Evolutionary conservation across 2,888 invertebrate species (phyloP), one percentile per base, ranked within the genome.

Genomic region (Hermaeophaga mercurialis): DNA sequence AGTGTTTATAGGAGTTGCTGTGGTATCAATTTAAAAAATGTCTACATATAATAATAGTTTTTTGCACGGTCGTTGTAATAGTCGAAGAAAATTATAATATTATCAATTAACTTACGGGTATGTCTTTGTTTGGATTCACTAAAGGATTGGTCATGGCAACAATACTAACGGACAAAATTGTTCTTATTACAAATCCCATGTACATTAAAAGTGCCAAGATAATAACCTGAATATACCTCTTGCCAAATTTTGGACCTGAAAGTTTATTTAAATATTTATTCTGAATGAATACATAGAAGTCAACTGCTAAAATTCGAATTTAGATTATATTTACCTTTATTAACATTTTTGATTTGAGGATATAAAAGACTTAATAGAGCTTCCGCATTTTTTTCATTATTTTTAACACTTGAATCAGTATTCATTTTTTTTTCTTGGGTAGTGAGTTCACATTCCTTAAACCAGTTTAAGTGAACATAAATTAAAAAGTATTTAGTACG

Each of bases 91-190:
- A n/a, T n/a, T n/a, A n/a, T n/a, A n/a, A n/a, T n/a, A n/a, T 3
- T 6, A n/a, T n/a, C n/a, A n/a, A n/a, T n/a, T 34, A n/a, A 68
- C 78, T 75, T 72, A 84, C 84, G 28, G 76, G 72, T 59, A 80
- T 78, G 61, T 80, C 70, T 48, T 66, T 63, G 50, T 70, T 70
- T 4, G 46, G 57, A 46, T 66, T 71, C 2, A 78, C 76, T 1
- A 74, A 73, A 0, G 76, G 70, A 66, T 86, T 82, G 0, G 85
- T 85, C 89, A 90, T 89, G 17, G 88, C 88, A 1, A 89, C 84
- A 18, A 90, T 82, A 0, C 85, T 86, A 1, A 89, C 85, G 0
- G 86, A 85, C 64, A 86, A 80, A 68, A 85, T 85, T 24, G 87
- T 84, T 54, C 88, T 80, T 44, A 85, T 82, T 1, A 82, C 80